Evolutionary conservation across 2,888 invertebrate genomes (phyloP), one percentile per base, ranked within the genome.

Genomic region (Tetragonula carbonaria): DNA sequence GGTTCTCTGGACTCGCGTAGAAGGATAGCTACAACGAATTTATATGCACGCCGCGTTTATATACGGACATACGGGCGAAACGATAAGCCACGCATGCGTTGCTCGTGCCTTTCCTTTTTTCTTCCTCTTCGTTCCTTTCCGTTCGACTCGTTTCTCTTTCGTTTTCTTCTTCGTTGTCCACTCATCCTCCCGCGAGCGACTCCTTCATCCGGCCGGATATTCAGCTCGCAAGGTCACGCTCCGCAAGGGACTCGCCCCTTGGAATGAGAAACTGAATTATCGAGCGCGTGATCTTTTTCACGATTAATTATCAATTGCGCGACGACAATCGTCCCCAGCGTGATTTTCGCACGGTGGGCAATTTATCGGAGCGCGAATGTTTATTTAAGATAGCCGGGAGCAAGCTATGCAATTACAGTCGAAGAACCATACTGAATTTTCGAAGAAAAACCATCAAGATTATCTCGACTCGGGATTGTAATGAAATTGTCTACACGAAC

Each of bases 41-140:
- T 88, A 88, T 86, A 88, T 82, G 78, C 82, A 63, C 13, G 78
- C 55, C 77, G 74, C 79, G 82, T 84, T 88, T 86, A 71, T 86
- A 77, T 66, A 83, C 82, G 80, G 80, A 82, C 79, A 74, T 79
- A 53, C 78, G 74, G 21, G 78, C 78, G 86, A 84, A 79, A 88
- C 88, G 88, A 88, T 88, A 88, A 88, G 80, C 86, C 80, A 71
- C 80, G 81, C 59, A 80, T 55, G 53, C 75, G 70, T 77, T n/a
- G 66, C 6, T 11, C 14, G 45, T 16, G 67, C 50, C 63, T 65
- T 85, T 38, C 4, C 5, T 62, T 33, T 45, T 74, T 21, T 50
- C 50, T n/a, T 51, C n/a, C 38, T 16, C 18, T 16, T 21, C 18
- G 2, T 18, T 38, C 23, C 38, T 59, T 38, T 59, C 16, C 53